Percentiles rank a stretch among this genome's conserved stretches.
Conservation (phyloP, 2,797 vertebrate species). For the Odontamblyopus rebecca region DNA sequence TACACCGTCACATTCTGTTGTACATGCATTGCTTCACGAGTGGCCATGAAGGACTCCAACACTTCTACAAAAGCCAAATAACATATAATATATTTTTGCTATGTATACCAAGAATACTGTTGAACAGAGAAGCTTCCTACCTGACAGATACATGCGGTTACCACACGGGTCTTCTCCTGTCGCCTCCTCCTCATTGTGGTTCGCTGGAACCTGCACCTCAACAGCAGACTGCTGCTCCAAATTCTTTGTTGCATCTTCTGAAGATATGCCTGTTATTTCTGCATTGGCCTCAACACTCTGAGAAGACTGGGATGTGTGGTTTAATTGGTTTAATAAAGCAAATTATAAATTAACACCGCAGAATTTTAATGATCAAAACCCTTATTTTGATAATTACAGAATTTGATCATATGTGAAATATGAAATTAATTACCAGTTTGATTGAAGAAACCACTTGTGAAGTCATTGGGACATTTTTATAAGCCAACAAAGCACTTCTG, state of each 20-base stretch:
- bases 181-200: constrained; percentile 80
- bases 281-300: constrained; percentile 69
- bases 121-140: constrained; percentile 51
- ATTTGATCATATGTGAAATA: not conserved
- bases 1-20: constrained; percentile 83
- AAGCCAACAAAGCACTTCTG: constrained; percentile 74
- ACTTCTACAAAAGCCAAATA: constrained; percentile 66
- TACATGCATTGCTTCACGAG: constrained; percentile 82
- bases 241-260: constrained; percentile 57
- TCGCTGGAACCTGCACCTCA: constrained; percentile 65
- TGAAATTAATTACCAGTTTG: constrained; percentile 70
- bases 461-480: constrained; percentile 71
- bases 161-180: constrained; percentile 73
- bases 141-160: constrained; percentile 80
- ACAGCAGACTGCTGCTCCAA: constrained; percentile 47
- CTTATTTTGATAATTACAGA: not conserved
- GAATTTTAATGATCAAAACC: not conserved
- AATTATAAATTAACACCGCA: not conserved
- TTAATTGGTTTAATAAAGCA: not conserved
- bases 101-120: not conserved
- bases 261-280: constrained; percentile 56
- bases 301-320: constrained; percentile 59
- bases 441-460: constrained; percentile 57
- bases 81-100: not conserved
- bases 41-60: constrained; percentile 83